phyloP scores from a whole-genome alignment of 2,113 vertebrate species.

The Cinclus cinclus region DNA sequence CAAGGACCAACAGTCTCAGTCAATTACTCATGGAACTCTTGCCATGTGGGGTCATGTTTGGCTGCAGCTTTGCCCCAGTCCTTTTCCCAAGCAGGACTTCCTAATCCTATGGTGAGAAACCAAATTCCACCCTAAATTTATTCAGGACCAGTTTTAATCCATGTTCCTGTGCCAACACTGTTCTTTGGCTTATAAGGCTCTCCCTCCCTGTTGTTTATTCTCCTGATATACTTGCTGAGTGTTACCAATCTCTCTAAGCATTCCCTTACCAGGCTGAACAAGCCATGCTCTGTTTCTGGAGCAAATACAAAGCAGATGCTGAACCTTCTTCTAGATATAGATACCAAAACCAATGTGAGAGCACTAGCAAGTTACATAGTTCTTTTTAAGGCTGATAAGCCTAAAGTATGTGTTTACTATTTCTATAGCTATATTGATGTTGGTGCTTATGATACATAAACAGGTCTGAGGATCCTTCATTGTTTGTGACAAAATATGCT shows the following conservation, averaged over 20 bases:
- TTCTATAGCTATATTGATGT: not conserved
- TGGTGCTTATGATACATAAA: not conserved
- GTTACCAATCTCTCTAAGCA: conserved; percentile 9
- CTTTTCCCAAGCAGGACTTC: not conserved
- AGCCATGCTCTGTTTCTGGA: not conserved
- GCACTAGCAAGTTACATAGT: not conserved
- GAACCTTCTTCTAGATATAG: not conserved
- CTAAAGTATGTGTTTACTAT: not conserved
- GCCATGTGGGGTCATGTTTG: not conserved
- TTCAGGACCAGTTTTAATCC: conserved; percentile 20
- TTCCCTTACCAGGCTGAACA: not conserved
- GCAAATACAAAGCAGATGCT: not conserved
- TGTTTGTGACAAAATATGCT: not conserved
- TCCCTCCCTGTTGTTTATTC: not conserved
- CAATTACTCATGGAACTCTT: not conserved
- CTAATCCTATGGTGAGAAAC: not conserved
- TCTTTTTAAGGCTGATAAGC: not conserved
- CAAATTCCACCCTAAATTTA: not conserved
- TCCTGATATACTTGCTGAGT: not conserved
- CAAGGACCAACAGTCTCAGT: not conserved
- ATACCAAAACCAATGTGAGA: not conserved
- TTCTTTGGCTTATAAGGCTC: not conserved
- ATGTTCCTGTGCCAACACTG: conserved; percentile 16
- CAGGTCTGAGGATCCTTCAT: rapidly evolving
- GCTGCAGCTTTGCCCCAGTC: not conserved